Percentiles rank a stretch among this genome's conserved stretches.
Conservation (phyloP, 1,140 invertebrate genomes). For the Calliphora vicina region DNA sequence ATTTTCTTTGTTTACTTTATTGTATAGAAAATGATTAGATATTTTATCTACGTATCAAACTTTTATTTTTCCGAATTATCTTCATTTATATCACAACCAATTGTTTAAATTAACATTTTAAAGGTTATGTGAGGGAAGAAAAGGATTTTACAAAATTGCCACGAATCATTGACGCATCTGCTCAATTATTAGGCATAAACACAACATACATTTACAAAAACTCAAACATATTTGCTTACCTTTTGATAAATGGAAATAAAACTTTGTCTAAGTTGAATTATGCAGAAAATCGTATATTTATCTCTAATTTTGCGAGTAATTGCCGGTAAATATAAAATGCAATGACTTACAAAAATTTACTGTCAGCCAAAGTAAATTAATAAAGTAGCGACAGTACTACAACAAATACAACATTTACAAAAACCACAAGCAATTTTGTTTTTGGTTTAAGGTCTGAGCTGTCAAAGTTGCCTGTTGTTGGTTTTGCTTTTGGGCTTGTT, state of each 20-base stretch:
- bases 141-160: not conserved
- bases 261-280: not conserved
- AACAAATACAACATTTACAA: too few species aligned
- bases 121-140: not conserved
- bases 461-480: too few species aligned
- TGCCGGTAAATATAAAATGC: conserved; percentile 9
- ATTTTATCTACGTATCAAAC: not conserved
- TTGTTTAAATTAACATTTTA: not conserved
- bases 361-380: too few species aligned
- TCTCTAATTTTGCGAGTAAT: not conserved
- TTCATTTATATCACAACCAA: not conserved
- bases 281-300: not conserved
- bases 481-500: too few species aligned
- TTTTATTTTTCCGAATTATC: not conserved
- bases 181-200: too few species aligned
- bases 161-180: not conserved
- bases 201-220: too few species aligned
- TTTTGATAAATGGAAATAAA: not conserved
- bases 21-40: not conserved
- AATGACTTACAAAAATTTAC: not conserved
- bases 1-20: not conserved
- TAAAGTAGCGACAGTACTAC: too few species aligned
- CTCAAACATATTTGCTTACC: not conserved
- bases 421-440: too few species aligned
- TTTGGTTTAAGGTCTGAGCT: too few species aligned